Evolutionary conservation across 2,113 vertebrate species (phyloP).

Genomic region (Antechinus stuartii): DNA sequence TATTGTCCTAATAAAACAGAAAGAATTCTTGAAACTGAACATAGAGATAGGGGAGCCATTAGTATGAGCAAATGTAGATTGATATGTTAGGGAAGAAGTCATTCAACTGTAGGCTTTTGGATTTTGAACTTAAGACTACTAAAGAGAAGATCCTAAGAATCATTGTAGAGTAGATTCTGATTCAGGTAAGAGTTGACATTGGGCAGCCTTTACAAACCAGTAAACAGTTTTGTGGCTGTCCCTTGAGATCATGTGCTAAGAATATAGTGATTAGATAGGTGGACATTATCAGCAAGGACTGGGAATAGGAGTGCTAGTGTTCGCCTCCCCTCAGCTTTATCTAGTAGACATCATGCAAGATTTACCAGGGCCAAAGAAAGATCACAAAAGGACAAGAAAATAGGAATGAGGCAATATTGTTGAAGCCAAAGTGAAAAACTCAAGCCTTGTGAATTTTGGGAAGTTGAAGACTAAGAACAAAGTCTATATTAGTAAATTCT

Average conservation of each 20-base stretch:
- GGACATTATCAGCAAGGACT: not conserved
- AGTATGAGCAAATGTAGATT: not conserved
- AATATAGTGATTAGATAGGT: not conserved
- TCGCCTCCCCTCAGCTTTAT: not conserved
- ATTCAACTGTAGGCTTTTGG: not conserved
- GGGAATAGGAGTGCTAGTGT: not conserved
- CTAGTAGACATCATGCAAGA: not conserved
- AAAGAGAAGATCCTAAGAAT: not conserved
- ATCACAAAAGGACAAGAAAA: not conserved
- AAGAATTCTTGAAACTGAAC: not conserved
- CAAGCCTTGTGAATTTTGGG: not conserved
- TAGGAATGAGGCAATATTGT: not conserved
- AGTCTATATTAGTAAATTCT: not conserved
- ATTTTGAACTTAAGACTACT: not conserved
- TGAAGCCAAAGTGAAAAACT: not conserved
- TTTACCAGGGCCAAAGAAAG: not conserved
- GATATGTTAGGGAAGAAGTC: not conserved
- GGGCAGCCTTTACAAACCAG: not conserved
- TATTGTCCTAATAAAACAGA: not conserved
- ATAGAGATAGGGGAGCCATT: not conserved
- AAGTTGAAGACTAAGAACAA: not conserved
- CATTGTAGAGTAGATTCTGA: not conserved
- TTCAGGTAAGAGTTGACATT: not conserved
- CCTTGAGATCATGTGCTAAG: not conserved
- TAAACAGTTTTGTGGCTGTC: not conserved